Conservation (phyloP, 1,140 invertebrate genomes). For the Lepidostoma basale region DNA sequence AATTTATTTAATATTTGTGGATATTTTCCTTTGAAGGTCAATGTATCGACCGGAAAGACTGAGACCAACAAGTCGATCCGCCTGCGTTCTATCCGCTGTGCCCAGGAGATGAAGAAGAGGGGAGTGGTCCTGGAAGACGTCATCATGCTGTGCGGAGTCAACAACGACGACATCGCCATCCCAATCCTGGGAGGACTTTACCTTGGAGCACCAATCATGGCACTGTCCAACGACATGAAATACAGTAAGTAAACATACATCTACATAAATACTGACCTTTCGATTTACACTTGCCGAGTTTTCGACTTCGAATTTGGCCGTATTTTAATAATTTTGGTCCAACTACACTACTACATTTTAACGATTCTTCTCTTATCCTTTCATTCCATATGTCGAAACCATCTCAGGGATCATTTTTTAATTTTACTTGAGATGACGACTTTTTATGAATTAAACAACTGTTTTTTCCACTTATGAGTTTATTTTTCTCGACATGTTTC, state of each 20-base stretch:
- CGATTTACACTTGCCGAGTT: too few species aligned
- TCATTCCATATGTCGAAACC: too few species aligned
- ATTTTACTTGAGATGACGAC: too few species aligned
- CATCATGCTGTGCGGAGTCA: conserved; percentile 18
- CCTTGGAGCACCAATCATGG: conserved; percentile 10
- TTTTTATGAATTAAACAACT: too few species aligned
- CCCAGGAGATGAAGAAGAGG: conserved; percentile 17
- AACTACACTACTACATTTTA: too few species aligned
- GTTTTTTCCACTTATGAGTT: too few species aligned
- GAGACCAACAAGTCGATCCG: conserved; percentile 24
- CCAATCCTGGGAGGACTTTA: conserved; percentile 18
- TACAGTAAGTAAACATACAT: conserved; percentile 15
- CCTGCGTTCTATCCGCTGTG: conserved; percentile 13
- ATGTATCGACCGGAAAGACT: background rate
- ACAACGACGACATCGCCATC: conserved; percentile 24
- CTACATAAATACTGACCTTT: too few species aligned
- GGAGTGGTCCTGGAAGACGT: conserved; percentile 23
- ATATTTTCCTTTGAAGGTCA: background rate
- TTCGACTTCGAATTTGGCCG: too few species aligned
- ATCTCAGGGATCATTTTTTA: too few species aligned
- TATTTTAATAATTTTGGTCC: too few species aligned
- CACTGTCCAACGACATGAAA: conserved; percentile 22
- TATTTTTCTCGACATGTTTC: too few species aligned
- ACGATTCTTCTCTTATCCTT: too few species aligned
- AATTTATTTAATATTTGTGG: background rate